Evolutionary conservation across 2,113 vertebrate species (phyloP).

Genomic region (Struthio camelus): DNA sequence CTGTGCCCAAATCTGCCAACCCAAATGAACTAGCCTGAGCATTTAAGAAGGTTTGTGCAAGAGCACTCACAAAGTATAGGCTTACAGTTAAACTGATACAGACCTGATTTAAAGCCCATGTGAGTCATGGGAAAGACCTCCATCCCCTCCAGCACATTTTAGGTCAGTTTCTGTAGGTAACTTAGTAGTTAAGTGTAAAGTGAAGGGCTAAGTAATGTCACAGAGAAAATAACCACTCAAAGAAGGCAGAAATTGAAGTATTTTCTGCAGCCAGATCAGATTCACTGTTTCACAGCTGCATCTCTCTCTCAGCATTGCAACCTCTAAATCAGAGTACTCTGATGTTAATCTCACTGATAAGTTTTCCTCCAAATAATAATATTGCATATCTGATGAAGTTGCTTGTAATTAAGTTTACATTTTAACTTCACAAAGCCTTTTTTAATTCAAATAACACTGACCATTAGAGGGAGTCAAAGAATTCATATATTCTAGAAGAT

Average conservation of each 20-base stretch:
- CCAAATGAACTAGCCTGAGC: not conserved
- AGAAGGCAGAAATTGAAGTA: not conserved
- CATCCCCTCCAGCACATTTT: not conserved
- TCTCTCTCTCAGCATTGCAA: not conserved
- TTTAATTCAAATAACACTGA: slow-evolving; percentile 57
- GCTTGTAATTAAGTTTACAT: slow-evolving; percentile 47
- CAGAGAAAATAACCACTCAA: not conserved
- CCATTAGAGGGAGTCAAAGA: slow-evolving; percentile 41
- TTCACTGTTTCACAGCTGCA: not conserved
- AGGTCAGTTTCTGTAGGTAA: not conserved
- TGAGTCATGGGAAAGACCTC: not conserved
- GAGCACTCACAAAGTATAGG: not conserved
- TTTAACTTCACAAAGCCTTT: slow-evolving; percentile 11
- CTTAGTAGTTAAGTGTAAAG: not conserved
- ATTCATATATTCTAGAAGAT: slow-evolving; percentile 39
- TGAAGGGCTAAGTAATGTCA: not conserved
- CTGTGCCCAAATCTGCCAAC: not conserved
- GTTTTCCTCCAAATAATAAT: slow-evolving; percentile 23
- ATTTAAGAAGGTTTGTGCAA: not conserved
- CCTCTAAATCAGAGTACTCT: not conserved
- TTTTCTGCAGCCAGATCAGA: not conserved
- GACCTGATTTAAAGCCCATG: not conserved
- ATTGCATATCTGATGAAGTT: slow-evolving; percentile 4
- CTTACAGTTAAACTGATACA: not conserved
- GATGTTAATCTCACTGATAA: not conserved